phyloP scores from a whole-genome alignment of 2,113 vertebrate genomes.

The Hemiscyllium ocellatum region DNA sequence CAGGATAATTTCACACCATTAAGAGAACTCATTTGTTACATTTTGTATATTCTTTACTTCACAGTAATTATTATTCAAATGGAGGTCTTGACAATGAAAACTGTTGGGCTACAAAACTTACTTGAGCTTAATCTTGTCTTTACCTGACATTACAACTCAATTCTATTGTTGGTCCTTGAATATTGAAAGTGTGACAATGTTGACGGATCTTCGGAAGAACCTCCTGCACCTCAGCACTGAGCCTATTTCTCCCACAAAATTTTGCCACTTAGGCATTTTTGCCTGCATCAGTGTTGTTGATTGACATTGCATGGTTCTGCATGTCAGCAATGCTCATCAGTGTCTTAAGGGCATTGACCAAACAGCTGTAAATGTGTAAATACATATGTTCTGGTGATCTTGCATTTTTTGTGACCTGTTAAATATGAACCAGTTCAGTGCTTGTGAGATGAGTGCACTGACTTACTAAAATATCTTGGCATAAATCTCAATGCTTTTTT shows the following conservation, averaged over 20 bases:
- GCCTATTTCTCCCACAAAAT: neutral
- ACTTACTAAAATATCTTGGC: neutral
- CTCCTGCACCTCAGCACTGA: neutral
- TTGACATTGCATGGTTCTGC: neutral
- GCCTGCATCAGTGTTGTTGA: neutral
- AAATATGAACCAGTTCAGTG: neutral
- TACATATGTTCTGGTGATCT: neutral
- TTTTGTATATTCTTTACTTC: neutral
- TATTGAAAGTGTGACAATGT: neutral
- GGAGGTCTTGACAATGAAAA: neutral
- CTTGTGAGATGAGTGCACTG: neutral
- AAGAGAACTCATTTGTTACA: neutral
- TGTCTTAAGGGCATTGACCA: neutral
- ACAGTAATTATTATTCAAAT: neutral
- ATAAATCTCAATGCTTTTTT: neutral
- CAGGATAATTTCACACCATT: neutral
- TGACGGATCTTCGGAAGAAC: neutral
- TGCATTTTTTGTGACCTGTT: neutral
- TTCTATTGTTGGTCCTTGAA: neutral
- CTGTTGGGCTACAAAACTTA: neutral
- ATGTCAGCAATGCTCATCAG: neutral
- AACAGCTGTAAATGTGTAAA: neutral
- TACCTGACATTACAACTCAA: neutral
- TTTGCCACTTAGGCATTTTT: neutral
- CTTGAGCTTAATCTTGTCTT: neutral